These are phyloP conservation scores for Poeciliopsis prolifica DNA, from an alignment of 2,113 vertebrate genomes.

Conservation along the genomic window DNA sequence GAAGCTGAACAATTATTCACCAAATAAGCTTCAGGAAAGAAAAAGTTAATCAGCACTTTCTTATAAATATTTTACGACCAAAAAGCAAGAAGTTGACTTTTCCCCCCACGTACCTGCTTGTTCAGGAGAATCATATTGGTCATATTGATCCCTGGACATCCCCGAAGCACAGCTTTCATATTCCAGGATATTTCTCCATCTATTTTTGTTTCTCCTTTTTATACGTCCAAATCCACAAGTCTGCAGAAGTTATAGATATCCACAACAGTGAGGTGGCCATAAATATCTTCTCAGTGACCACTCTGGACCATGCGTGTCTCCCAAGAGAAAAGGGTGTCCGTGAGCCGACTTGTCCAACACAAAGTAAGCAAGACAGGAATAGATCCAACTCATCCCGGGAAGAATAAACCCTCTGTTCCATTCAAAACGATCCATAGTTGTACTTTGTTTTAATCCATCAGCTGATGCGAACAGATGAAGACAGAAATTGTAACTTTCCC, in stretches of 20 bases:
- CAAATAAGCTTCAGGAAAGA: neutral
- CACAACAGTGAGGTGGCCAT: neutral
- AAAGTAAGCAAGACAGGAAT: neutral
- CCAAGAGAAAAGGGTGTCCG: slow-evolving; percentile 40
- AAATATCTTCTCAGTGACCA: slow-evolving; percentile 4
- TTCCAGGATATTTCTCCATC: slow-evolving; percentile 30
- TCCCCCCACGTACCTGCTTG: slow-evolving; percentile 55
- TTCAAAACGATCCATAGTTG: neutral
- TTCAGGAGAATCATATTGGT: slow-evolving; percentile 30
- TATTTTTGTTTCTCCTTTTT: neutral
- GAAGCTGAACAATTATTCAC: neutral
- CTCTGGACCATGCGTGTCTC: slow-evolving; percentile 28
- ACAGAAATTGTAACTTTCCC: slow-evolving; percentile 28
- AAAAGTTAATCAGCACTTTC: neutral
- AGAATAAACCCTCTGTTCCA: slow-evolving; percentile 15
- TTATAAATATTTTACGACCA: neutral
- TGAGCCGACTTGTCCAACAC: slow-evolving; percentile 36
- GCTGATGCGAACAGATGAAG: slow-evolving; percentile 12
- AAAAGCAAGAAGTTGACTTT: neutral
- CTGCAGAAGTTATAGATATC: neutral
- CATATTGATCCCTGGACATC: slow-evolving; percentile 31
- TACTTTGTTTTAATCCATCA: slow-evolving; percentile 29
- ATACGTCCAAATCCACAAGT: slow-evolving; percentile 9
- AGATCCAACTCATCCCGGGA: slow-evolving; percentile 25
- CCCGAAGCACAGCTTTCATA: slow-evolving; percentile 30